Base-by-base conservation (phyloP, 2,113 vertebrate species). In the Syngnathoides biaculeatus region DNA sequence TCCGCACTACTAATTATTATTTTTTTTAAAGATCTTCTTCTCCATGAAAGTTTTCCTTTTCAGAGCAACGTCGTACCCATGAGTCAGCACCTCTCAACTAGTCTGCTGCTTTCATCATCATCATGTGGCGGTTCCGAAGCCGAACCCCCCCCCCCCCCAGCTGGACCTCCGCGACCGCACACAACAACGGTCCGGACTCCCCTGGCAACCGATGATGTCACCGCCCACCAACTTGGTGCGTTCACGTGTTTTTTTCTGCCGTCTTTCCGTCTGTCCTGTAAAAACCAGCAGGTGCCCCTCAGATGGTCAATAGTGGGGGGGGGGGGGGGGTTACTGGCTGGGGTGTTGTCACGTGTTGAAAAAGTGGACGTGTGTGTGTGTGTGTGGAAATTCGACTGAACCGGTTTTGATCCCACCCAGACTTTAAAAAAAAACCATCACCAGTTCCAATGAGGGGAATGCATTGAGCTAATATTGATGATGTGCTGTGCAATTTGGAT, bases 101-200 rank as follows among this genome's bases (percentile, higher is more conserved):
- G 22, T 14, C 48, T 50, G 48, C 48, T 9, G 8, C 8, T 6
- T 15, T 27, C 53, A 15, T 15, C 13, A 27, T 27, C 53, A 15
- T 12, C 11, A 22, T 27, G 53, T 15, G 20, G 38, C 38, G 11
- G 38, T 42, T 14, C 13, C 5, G n/a, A 62, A 42, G 13, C 20
- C 40, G 43, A 42, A n/a, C 60, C 15, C 40, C n/a, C n/a, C n/a
- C n/a, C n/a, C n/a, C n/a, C n/a, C n/a, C 86, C 85, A 82, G 72
- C 72, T 76, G 66, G 78, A 85, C 64, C 62, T 82, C 80, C 78
- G 79, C 65, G 74, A 68, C 63, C 73, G 71, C 77, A 75, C 26
- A 57, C 24, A 57, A 27, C 26, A 30, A 17, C 8, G 69, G 77
- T 72, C 40, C 62, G 26, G n/a, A 69, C 48, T 72, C 74, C 84